phyloP scores from a whole-genome alignment of 2,888 invertebrate genomes.

The Gari tellinella region DNA sequence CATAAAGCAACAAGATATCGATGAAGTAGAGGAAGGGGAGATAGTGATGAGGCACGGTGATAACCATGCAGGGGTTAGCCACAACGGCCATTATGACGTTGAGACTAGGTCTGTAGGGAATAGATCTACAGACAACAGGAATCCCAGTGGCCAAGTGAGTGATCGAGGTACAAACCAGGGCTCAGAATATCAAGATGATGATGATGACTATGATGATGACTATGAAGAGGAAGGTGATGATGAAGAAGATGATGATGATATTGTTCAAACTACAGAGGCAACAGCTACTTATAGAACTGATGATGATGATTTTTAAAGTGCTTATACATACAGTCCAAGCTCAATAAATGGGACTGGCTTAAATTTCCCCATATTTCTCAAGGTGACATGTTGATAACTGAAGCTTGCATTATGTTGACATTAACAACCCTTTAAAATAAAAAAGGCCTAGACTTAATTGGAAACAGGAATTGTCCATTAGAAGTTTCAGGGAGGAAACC shows the following conservation, averaged over 20 bases:
- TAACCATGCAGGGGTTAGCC: neutral
- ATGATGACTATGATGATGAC: slow-evolving; percentile 38
- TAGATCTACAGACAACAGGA: neutral
- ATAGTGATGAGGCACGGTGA: slow-evolving; percentile 7
- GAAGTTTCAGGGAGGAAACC: too few relatives aligned
- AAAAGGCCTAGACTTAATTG: too few relatives aligned
- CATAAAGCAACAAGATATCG: slow-evolving; percentile 61
- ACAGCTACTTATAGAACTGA: slow-evolving; percentile 56
- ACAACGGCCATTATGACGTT: slow-evolving; percentile 1
- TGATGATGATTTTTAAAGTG: slow-evolving; percentile 50
- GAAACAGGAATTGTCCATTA: too few relatives aligned
- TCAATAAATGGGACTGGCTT: too few relatives aligned
- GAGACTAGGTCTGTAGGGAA: neutral
- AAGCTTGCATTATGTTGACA: too few relatives aligned
- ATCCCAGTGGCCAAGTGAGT: neutral
- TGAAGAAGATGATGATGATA: slow-evolving; percentile 51
- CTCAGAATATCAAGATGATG: slow-evolving; percentile 29
- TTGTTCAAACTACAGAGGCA: slow-evolving; percentile 41
- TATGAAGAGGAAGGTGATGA: slow-evolving; percentile 45
- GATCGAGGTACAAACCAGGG: neutral
- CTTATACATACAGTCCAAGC: too few relatives aligned
- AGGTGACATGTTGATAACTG: too few relatives aligned
- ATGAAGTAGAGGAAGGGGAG: slow-evolving; percentile 46
- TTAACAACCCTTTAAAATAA: too few relatives aligned
- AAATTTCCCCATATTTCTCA: too few relatives aligned